Evolutionary conservation across 2,797 vertebrate genomes (phyloP), one percentile per base, ranked within the genome.

Genomic region (Leuciscus waleckii): DNA sequence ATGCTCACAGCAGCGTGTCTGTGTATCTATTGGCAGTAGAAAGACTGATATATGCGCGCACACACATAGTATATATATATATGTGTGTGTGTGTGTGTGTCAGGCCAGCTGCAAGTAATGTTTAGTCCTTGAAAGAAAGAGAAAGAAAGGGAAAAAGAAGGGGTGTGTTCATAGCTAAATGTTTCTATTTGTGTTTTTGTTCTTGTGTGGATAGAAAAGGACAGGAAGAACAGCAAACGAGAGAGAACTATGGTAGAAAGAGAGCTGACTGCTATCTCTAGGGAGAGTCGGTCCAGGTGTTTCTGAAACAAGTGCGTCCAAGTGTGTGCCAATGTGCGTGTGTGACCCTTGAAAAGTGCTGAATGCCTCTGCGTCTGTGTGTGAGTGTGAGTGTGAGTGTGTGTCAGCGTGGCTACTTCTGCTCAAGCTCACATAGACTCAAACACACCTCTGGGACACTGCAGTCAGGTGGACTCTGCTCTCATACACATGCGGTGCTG

Each of bases 241-340:
- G 32, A 68, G 9, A 76, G 29, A 23, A 49, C 7, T 14, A 16
- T 23, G 10, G 13, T 43, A 69, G 10, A 5, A 68, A 76, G 19
- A 73, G 3, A 63, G 70, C 67, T 65, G 49, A 37, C 39, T 67
- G 63, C 21, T 29, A 46, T 79, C 83, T 84, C 67, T 56, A 63
- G 51, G 79, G 87, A 81, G 8, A 37, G 70, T 41, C 17, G 17
- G 81, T 74, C 84, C 80, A 83, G 81, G 49, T 83, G 75, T 81
- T 89, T 77, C 81, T 73, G 46, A 76, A 84, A 74, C 77, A 83
- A 84, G 67, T n/a, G 71, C 85, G 65, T 73, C 88, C 88, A 90
- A 89, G 86, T 85, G 76, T 90, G 88, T 90, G 89, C 88, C 69
- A 81, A 81, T 87, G 78, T 89, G 75, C 83, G 61, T 86, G 88